Percentiles rank a stretch among this genome's conserved stretches.
These are phyloP conservation scores for Macaria liturata DNA, from an alignment of 2,888 invertebrate genomes.

Conservation along the genomic window DNA sequence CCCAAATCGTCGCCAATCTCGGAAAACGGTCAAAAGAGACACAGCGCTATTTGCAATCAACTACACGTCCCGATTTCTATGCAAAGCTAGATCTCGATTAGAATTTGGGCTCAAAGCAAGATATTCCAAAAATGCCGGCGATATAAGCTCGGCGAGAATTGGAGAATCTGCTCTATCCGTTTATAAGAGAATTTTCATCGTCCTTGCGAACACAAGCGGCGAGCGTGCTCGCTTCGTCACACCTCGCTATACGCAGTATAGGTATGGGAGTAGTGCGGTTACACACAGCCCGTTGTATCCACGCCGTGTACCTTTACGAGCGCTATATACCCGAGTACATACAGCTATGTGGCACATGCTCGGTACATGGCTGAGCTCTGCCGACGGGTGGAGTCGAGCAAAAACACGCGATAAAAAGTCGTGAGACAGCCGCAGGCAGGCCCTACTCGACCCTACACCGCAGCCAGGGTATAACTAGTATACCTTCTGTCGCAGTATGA, in stretches of 20 bases:
- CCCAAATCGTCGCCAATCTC: background rate
- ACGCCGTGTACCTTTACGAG: slow-evolving; percentile 33
- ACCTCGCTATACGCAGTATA: slow-evolving; percentile 29
- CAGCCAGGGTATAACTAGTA: too few species aligned
- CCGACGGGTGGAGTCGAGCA: background rate
- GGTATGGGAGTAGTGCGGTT: slow-evolving; percentile 31
- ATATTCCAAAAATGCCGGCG: slow-evolving; percentile 18
- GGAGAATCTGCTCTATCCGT: slow-evolving; percentile 27
- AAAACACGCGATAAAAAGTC: slow-evolving; percentile 18
- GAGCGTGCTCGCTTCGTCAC: slow-evolving; percentile 37
- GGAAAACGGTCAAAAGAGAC: slow-evolving; percentile 1
- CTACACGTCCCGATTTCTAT: slow-evolving; percentile 3
- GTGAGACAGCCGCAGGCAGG: background rate
- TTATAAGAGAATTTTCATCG: slow-evolving; percentile 29
- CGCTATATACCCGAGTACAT: slow-evolving; percentile 22
- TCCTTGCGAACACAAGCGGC: slow-evolving; percentile 32
- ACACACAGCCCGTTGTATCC: slow-evolving; percentile 34
- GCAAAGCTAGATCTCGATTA: slow-evolving; percentile 11
- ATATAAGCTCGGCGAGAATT: slow-evolving; percentile 12
- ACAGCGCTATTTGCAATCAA: background rate
- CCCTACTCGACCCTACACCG: too few species aligned
- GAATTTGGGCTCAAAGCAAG: slow-evolving; percentile 17
- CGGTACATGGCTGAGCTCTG: slow-evolving; percentile 24
- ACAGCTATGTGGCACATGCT: slow-evolving; percentile 22
- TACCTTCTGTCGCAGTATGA: too few species aligned